These are phyloP conservation scores for Ostrea edulis DNA, from an alignment of 1,140 invertebrate genomes.

Conservation along the genomic window DNA sequence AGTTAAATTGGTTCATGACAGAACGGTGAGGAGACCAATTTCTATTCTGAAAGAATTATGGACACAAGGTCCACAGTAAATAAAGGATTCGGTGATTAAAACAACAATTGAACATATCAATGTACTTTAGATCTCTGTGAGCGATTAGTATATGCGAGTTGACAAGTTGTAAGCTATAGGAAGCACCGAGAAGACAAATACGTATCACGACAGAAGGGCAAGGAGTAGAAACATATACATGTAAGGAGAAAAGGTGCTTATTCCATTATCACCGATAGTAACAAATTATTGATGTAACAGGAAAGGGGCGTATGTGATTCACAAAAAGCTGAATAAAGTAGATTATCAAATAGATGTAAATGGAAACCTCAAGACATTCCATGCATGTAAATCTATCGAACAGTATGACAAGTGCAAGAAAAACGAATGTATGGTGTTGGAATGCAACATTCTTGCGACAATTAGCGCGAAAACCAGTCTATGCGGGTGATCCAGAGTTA, in stretches of 20 bases:
- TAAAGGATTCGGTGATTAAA: constrained; percentile 32
- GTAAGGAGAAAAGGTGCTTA: no score
- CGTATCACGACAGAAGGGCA: no score
- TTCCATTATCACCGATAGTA: no score
- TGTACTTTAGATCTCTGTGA: constrained; percentile 58
- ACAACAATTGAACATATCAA: constrained; percentile 53
- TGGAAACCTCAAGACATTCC: constrained; percentile 50
- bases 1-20: constrained; percentile 69
- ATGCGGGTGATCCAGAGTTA: background rate
- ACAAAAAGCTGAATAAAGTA: constrained; percentile 1
- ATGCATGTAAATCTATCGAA: constrained; percentile 50
- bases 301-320: constrained; percentile 53
- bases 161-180: constrained; percentile 51
- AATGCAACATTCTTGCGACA: no score
- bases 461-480: background rate
- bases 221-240: no score
- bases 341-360: constrained; percentile 46
- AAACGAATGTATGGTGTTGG: background rate
- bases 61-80: constrained; percentile 47
- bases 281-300: no score
- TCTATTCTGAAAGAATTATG: constrained; percentile 58
- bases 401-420: constrained; percentile 36
- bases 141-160: constrained; percentile 52
- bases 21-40: constrained; percentile 64
- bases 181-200: constrained; percentile 44